Base-by-base conservation (phyloP, 1,140 invertebrate genomes). In the Bombus terrestris region DNA sequence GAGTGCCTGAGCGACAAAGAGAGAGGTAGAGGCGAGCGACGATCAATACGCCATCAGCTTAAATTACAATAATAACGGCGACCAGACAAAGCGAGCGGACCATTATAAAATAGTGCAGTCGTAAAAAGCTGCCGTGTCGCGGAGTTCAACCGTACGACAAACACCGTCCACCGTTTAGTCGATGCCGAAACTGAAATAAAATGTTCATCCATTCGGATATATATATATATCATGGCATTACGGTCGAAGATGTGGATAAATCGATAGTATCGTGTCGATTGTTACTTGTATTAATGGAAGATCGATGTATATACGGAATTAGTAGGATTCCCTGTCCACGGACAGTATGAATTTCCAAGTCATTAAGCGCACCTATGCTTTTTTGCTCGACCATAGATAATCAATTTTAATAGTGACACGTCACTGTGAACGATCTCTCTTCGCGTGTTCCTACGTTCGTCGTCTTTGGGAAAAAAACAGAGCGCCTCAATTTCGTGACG, bases 11-110 rank as follows among this genome's bases (percentile, higher is more conserved):
- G 53, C 59, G 47, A 35, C 10, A n/a, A 43, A 15, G 41, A 74
- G 15, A 28, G 83, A 53, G 86, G 79, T 73, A 69, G 77, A 85
- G 76, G 76, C 57, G 66, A 62, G 59, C 83, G 81, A 81, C 91
- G 91, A 92, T 92, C 92, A 90, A 92, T 92, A 90, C 87, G 80
- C 86, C 90, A 92, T 92, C 91, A 88, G 90, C 91, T 92, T 88
- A 91, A 92, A 91, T 92, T 92, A 92, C 91, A 92, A 93, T 93
- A 92, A 93, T 92, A 92, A 89, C 86, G 89, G 64, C 71, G 86
- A 79, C 85, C 85, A 82, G 87, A 91, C 86, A 88, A 86, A 90
- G 86, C 74, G 79, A 62, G 57, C 57, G 74, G 39, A 83, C 85
- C 80, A 87, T 90, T 91, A 91, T 91, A 83, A 91, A 91, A 89